These are phyloP conservation scores for Globodera ellingtonae DNA, from an alignment of 1,140 invertebrate species.

Conservation along the genomic window DNA sequence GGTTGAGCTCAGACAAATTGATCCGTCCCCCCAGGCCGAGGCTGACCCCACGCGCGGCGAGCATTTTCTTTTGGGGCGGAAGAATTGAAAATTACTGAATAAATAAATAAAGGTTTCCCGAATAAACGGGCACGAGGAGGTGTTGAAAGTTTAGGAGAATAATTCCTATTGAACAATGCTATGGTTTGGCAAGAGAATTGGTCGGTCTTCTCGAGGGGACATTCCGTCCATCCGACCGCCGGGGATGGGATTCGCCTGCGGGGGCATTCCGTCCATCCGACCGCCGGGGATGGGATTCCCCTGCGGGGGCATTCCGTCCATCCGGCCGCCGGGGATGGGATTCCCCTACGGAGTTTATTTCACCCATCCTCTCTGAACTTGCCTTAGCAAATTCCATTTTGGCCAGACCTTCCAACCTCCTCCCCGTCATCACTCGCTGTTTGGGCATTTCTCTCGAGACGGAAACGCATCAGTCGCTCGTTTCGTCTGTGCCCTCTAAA, in stretches of 20 bases:
- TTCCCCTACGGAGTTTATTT: neutral
- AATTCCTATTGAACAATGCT: too few species aligned
- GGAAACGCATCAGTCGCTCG: neutral
- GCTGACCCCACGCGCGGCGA: slow-evolving; percentile 60
- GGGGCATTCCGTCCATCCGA: too few species aligned
- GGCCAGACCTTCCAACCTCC: neutral
- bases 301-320: neutral
- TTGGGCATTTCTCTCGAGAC: neutral
- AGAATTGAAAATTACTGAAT: neutral
- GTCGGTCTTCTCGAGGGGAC: neutral
- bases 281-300: too few species aligned
- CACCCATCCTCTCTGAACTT: neutral
- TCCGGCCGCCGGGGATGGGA: neutral
- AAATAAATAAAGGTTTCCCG: too few species aligned
- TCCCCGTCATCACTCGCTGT: neutral
- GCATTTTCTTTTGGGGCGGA: slow-evolving; percentile 42
- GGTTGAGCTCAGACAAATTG: slow-evolving; percentile 60
- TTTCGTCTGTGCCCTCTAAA: neutral
- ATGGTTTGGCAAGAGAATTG: too few species aligned
- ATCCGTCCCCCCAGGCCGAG: slow-evolving; percentile 57
- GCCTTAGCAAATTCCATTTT: neutral
- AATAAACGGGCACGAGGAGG: too few species aligned
- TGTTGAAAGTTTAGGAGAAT: too few species aligned
- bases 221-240: neutral
- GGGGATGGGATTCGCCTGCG: too few species aligned